A percentile compares a stretch with the other conserved stretches of the same genome.
These are phyloP conservation scores for Xenentodon cancila DNA, from an alignment of 2,797 vertebrate genomes.

Conservation along the genomic window DNA sequence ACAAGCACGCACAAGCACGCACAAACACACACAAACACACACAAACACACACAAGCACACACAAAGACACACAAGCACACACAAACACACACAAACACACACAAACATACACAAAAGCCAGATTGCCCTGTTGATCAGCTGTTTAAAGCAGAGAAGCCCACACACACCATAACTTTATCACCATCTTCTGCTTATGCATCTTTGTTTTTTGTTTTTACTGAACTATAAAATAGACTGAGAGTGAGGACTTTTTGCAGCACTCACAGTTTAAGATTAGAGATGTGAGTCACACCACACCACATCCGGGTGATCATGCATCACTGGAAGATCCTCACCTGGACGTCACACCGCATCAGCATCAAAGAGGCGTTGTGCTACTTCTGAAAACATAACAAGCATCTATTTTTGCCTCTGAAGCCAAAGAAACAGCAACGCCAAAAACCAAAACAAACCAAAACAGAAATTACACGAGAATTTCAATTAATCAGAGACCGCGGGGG, in stretches of 20 bases:
- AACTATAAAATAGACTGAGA: neutral
- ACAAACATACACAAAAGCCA: slow-evolving; percentile 15
- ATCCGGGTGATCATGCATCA: neutral
- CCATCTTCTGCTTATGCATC: slow-evolving; percentile 18
- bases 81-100: slow-evolving; percentile 10
- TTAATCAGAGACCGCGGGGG: too few species aligned
- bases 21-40: slow-evolving; percentile 53
- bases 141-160: slow-evolving; percentile 47
- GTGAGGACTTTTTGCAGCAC: too few species aligned
- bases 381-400: neutral
- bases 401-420: neutral
- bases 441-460: neutral
- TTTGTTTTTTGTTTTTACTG: neutral
- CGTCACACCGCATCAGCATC: neutral
- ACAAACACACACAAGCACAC: slow-evolving; percentile 52
- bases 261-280: neutral
- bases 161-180: slow-evolving; percentile 44
- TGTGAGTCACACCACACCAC: neutral
- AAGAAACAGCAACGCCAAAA: neutral
- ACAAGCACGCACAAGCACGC: slow-evolving; percentile 20
- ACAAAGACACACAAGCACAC: slow-evolving; percentile 58
- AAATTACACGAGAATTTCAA: too few species aligned
- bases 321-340: neutral
- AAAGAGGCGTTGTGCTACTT: neutral
- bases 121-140: slow-evolving; percentile 62